Evolutionary conservation across 2,888 invertebrate genomes (phyloP).

Genomic region (Anarsia innoxiella): DNA sequence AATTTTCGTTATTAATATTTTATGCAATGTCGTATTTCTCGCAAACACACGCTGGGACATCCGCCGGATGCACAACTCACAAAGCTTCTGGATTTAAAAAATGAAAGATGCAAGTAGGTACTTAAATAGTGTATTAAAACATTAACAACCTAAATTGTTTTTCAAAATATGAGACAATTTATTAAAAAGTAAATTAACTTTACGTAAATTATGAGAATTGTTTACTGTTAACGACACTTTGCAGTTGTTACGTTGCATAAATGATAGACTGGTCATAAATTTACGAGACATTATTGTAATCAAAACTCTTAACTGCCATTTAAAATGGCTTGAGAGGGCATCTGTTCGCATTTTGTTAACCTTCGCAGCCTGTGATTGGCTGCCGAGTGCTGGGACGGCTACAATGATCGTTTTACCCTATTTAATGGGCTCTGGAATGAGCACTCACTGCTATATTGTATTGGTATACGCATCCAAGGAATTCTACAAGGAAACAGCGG

Average conservation of each 20-base stretch:
- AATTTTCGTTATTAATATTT: conserved; percentile 2
- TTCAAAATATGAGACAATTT: too few relatives aligned
- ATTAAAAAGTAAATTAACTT: too few relatives aligned
- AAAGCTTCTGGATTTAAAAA: not conserved
- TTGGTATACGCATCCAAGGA: conserved; percentile 23
- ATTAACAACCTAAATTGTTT: too few relatives aligned
- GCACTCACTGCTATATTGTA: conserved; percentile 32
- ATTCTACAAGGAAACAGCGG: conserved; percentile 7
- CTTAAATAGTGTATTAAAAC: too few relatives aligned
- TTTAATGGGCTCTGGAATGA: conserved; percentile 43
- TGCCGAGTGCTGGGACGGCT: conserved; percentile 26
- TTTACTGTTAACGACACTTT: too few relatives aligned
- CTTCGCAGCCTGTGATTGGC: conserved; percentile 16
- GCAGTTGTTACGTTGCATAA: too few relatives aligned
- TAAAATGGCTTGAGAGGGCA: not conserved
- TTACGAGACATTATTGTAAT: not conserved
- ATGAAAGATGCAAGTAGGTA: too few relatives aligned
- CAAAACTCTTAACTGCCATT: not conserved
- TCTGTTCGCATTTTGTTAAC: conserved; percentile 30
- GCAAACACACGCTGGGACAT: not conserved
- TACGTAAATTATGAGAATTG: too few relatives aligned
- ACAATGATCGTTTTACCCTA: conserved; percentile 38
- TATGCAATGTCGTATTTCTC: not conserved
- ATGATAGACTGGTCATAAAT: not conserved
- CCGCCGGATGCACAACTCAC: not conserved